A percentile compares a stretch with the other conserved stretches of the same genome.
These are phyloP conservation scores for Nyctibius bracteatus DNA, from an alignment of 2,113 vertebrate species.

Conservation along the genomic window DNA sequence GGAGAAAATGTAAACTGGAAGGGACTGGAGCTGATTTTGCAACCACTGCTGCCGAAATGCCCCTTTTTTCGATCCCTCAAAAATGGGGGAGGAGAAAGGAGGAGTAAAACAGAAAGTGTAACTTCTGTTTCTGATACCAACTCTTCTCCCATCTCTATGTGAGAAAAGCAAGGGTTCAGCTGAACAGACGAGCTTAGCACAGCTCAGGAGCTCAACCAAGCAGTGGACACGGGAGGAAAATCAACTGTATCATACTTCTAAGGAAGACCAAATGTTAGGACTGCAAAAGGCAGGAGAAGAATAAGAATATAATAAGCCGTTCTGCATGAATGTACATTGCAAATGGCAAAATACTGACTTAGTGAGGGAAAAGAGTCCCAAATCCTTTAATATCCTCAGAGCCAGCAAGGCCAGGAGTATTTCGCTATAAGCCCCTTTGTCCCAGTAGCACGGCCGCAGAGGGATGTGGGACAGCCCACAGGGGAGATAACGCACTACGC, in stretches of 20 bases:
- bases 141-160: neutral
- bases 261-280: neutral
- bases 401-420: neutral
- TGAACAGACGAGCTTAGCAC: neutral
- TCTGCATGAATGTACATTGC: neutral
- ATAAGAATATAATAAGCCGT: fast-evolving
- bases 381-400: neutral
- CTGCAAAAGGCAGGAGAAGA: neutral
- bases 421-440: neutral
- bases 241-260: neutral
- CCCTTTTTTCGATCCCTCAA: fast-evolving
- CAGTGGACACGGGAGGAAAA: neutral
- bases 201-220: neutral
- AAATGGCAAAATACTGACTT: neutral
- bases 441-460: fast-evolving
- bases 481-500: neutral
- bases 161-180: neutral
- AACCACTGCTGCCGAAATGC: neutral
- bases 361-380: neutral
- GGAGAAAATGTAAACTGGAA: neutral
- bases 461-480: neutral
- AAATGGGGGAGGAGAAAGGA: neutral
- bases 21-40: neutral
- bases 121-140: neutral
- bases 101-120: neutral